Evolutionary conservation across 2,113 vertebrate genomes (phyloP).

Genomic region (Solenodon paradoxus): DNA sequence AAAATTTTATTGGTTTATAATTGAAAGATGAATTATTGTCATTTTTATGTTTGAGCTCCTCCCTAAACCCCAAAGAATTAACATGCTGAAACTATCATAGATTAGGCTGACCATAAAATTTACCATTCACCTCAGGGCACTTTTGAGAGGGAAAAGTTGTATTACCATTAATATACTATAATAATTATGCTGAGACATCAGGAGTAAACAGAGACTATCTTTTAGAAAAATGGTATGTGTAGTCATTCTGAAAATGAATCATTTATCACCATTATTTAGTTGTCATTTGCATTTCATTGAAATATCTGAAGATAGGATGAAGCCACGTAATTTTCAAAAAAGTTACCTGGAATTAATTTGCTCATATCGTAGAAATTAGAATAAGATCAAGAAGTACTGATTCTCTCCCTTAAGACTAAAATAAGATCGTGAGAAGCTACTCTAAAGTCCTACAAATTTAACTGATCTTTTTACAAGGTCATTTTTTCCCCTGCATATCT

Average conservation of each 20-base stretch:
- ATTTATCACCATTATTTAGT: not conserved
- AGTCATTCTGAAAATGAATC: not conserved
- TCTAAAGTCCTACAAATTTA: slow-evolving; percentile 20
- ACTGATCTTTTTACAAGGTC: slow-evolving; percentile 12
- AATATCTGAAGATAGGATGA: slow-evolving; percentile 20
- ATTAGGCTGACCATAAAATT: not conserved
- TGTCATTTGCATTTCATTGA: not conserved
- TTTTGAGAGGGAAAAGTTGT: not conserved
- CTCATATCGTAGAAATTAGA: slow-evolving; percentile 11
- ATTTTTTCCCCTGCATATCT: slow-evolving; percentile 35
- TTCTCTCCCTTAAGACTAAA: slow-evolving; percentile 15
- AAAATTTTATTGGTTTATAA: not conserved
- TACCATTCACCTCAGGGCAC: not conserved
- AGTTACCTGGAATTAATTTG: slow-evolving; percentile 2
- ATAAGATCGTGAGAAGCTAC: slow-evolving; percentile 1
- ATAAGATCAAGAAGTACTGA: not conserved
- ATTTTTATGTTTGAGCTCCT: not conserved
- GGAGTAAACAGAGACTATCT: not conserved
- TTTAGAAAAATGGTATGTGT: not conserved
- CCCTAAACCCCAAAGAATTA: not conserved
- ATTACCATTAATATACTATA: not conserved
- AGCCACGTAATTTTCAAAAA: not conserved
- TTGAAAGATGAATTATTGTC: not conserved
- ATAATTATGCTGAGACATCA: slow-evolving; percentile 12
- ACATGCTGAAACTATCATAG: not conserved